These are phyloP conservation scores for Drosophila willistoni DNA, from an alignment of 1,140 invertebrate species.

Conservation along the genomic window DNA sequence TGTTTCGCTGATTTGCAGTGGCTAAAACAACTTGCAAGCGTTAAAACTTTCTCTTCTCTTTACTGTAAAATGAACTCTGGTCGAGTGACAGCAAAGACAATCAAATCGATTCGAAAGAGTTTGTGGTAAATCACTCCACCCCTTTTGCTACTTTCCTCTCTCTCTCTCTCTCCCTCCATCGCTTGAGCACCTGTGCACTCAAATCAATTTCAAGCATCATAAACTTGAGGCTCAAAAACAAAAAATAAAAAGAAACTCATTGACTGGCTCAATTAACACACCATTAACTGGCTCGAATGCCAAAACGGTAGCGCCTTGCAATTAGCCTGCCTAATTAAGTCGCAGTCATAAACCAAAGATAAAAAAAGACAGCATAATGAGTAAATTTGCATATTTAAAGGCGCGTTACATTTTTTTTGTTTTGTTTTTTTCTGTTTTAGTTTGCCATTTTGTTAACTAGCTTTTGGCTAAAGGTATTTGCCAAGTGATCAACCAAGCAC, in stretches of 20 bases:
- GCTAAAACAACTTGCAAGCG: slow-evolving; percentile 12
- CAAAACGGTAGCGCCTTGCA: slow-evolving; percentile 73
- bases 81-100: slow-evolving; percentile 5
- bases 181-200: neutral
- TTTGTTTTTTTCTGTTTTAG: neutral
- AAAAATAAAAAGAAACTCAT: slow-evolving; percentile 5
- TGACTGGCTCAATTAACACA: slow-evolving; percentile 44
- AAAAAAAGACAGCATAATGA: slow-evolving; percentile 60
- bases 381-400: slow-evolving; percentile 75
- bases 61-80: slow-evolving; percentile 39
- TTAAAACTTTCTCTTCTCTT: slow-evolving; percentile 28
- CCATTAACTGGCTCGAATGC: slow-evolving; percentile 37
- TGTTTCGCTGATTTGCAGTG: slow-evolving; percentile 42
- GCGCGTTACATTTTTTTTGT: slow-evolving; percentile 47
- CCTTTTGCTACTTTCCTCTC: neutral
- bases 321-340: slow-evolving; percentile 74
- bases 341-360: slow-evolving; percentile 40
- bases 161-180: neutral
- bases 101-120: slow-evolving; percentile 5
- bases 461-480: slow-evolving; percentile 32
- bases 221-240: slow-evolving; percentile 34
- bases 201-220: slow-evolving; percentile 49
- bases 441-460: neutral
- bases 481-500: slow-evolving; percentile 26
- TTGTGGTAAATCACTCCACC: neutral